phyloP scores from a whole-genome alignment of 37 sponge, comb jelly and placozoan species.

The Oopsacas minuta region DNA sequence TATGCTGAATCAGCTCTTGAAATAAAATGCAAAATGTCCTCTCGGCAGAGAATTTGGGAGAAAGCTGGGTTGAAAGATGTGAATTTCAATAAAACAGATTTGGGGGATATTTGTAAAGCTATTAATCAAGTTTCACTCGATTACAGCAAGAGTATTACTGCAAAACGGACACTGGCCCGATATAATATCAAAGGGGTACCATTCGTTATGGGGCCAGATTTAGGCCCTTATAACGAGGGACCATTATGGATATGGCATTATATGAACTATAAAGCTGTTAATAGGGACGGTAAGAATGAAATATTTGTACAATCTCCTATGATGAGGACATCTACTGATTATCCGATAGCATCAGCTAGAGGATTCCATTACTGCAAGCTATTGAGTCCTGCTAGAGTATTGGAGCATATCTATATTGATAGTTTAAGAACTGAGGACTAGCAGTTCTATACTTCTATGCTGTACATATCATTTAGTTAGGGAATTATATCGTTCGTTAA shows the following conservation, averaged over 20 bases:
- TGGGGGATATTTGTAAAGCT: constrained; percentile 30
- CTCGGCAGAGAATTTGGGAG: constrained; percentile 44
- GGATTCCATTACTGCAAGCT: constrained; percentile 78
- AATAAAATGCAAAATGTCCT: constrained; percentile 53
- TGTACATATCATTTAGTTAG: no score
- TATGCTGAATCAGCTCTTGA: constrained; percentile 48
- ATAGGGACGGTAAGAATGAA: constrained; percentile 28
- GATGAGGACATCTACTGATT: constrained; percentile 38
- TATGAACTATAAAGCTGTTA: constrained; percentile 27
- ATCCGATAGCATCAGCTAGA: constrained; percentile 24
- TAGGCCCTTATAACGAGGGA: constrained; percentile 54
- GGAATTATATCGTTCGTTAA: no score
- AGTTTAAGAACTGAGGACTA: constrained; percentile 51
- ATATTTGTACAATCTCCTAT: constrained; percentile 31
- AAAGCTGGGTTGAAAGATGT: constrained; percentile 45
- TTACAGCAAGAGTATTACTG: constrained; percentile 29
- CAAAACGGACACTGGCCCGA: constrained; percentile 22
- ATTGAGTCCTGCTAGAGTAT: constrained; percentile 58
- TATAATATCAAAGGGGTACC: constrained; percentile 36
- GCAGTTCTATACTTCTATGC: no score
- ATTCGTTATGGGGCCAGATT: constrained; percentile 52
- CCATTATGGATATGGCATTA: constrained; percentile 46
- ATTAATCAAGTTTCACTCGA: constrained; percentile 45
- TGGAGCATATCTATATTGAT: constrained; percentile 76
- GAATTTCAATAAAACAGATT: constrained; percentile 58